phyloP scores from a whole-genome alignment of 2,888 invertebrate species.

The Agriotes lineatus region DNA sequence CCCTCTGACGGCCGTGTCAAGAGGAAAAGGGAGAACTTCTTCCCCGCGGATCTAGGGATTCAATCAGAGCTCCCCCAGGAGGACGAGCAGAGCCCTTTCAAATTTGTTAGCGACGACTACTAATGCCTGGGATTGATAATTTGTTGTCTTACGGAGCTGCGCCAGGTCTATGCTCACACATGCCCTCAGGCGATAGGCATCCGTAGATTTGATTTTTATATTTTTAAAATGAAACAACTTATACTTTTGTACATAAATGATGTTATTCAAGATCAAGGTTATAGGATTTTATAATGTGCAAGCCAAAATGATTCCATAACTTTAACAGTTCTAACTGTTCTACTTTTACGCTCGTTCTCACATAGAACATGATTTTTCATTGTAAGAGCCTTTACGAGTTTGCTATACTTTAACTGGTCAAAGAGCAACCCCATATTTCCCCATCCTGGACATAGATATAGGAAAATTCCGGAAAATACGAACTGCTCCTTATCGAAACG shows the following conservation, averaged over 20 bases:
- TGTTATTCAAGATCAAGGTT: background rate
- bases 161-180: background rate
- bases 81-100: background rate
- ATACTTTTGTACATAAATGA: background rate
- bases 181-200: background rate
- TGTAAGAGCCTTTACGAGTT: too few species aligned
- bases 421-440: too few species aligned
- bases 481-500: too few species aligned
- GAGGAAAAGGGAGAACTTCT: conserved; percentile 47
- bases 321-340: too few species aligned
- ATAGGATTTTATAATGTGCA: too few species aligned
- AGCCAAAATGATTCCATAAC: too few species aligned
- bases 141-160: background rate
- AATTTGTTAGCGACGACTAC: background rate
- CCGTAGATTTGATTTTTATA: background rate
- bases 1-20: conserved; percentile 53
- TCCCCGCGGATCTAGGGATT: conserved; percentile 5
- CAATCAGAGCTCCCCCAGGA: background rate
- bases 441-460: too few species aligned
- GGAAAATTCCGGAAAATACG: too few species aligned
- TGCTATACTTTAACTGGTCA: too few species aligned
- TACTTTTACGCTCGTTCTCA: too few species aligned
- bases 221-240: conserved; percentile 6
- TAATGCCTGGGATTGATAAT: background rate
- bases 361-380: too few species aligned